Percentiles rank a stretch among this genome's conserved stretches.
Evolutionary conservation across 1,140 invertebrate genomes (phyloP).

Genomic region (Zaprionus taronus): DNA sequence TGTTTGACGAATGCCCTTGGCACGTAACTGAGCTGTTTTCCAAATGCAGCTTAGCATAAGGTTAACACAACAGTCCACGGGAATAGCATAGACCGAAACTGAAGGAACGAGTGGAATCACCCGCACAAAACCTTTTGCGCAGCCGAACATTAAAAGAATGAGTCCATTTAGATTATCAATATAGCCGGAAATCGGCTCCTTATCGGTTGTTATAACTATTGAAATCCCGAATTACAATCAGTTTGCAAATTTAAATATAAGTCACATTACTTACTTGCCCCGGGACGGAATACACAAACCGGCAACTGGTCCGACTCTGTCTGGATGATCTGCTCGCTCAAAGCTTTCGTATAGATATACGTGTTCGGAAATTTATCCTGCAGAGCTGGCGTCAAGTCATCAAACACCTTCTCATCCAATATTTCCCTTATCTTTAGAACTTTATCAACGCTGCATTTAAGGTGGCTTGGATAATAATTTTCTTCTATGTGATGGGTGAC

Average conservation of each 20-base stretch:
- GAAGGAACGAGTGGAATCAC: constrained; percentile 86
- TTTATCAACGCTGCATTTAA: constrained; percentile 87
- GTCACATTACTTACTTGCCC: constrained; percentile 86
- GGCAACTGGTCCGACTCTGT: constrained; percentile 89
- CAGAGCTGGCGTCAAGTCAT: constrained; percentile 88
- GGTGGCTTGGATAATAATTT: constrained; percentile 89
- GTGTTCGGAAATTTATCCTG: constrained; percentile 91
- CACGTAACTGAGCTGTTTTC: constrained; percentile 86
- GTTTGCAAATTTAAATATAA: constrained; percentile 88
- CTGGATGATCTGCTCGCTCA: constrained; percentile 90
- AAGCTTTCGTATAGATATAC: constrained; percentile 92
- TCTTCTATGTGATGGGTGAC: constrained; percentile 87
- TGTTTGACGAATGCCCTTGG: constrained; percentile 72
- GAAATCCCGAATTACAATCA: constrained; percentile 85
- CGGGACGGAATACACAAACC: constrained; percentile 88
- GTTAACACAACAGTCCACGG: constrained; percentile 92
- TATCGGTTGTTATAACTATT: constrained; percentile 91
- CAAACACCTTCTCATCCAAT: constrained; percentile 86
- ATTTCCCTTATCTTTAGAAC: constrained; percentile 85
- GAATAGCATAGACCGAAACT: constrained; percentile 89
- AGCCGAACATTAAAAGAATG: constrained; percentile 89
- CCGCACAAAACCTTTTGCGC: constrained; percentile 89
- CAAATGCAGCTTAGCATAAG: constrained; percentile 89
- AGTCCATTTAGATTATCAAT: constrained; percentile 97
- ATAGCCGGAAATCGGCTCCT: constrained; percentile 90